phyloP scores from a whole-genome alignment of 1,140 invertebrate genomes.

The Drosophila hydei region DNA sequence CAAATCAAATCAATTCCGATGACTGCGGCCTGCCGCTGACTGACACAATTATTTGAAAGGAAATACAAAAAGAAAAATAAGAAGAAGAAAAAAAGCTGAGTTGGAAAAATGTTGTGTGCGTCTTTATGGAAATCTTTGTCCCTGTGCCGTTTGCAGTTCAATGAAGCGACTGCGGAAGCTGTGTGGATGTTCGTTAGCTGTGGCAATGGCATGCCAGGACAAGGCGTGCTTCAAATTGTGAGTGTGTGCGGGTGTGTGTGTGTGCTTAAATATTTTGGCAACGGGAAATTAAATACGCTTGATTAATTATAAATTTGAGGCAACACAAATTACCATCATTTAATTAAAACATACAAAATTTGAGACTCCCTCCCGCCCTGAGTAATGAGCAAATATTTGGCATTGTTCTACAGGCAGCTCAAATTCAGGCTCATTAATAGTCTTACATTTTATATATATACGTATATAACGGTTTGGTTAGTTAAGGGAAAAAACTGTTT shows the following conservation, averaged over 20 bases:
- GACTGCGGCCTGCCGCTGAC: conserved; percentile 44
- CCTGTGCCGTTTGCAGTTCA: conserved; percentile 30
- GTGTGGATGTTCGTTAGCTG: conserved; percentile 1
- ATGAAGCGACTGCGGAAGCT: conserved; percentile 28
- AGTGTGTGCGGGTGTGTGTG: not conserved
- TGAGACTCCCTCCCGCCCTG: not conserved
- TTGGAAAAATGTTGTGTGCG: conserved; percentile 25
- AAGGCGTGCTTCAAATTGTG: conserved; percentile 1
- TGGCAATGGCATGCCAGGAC: not conserved
- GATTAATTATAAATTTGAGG: conserved; percentile 58
- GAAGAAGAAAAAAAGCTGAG: not conserved
- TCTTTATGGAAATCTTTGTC: conserved; percentile 58
- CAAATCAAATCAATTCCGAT: conserved; percentile 50
- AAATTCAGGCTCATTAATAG: conserved; percentile 61
- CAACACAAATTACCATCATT: conserved; percentile 41
- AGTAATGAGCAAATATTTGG: conserved; percentile 79
- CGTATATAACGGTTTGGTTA: conserved; percentile 19
- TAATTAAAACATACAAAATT: conserved; percentile 73
- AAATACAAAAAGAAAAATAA: not conserved
- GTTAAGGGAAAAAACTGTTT: conserved; percentile 13
- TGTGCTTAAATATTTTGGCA: conserved; percentile 38
- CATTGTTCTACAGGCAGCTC: conserved; percentile 56
- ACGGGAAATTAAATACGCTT: conserved; percentile 70
- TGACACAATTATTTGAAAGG: conserved; percentile 49
- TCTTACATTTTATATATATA: conserved; percentile 3